phyloP scores from a whole-genome alignment of 2,888 invertebrate species.

The Bhutanitis thaidina region DNA sequence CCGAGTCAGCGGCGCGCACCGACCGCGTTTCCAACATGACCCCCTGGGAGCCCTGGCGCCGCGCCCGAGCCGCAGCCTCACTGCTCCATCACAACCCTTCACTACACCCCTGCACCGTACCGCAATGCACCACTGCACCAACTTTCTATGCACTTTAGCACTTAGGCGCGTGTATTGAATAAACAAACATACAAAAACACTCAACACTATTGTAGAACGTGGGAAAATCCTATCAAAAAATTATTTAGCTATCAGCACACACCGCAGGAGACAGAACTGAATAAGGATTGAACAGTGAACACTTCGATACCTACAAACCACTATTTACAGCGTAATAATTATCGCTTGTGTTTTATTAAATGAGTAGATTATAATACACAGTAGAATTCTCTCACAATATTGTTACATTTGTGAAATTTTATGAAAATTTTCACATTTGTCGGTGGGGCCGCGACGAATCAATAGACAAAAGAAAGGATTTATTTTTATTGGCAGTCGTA shows the following conservation, averaged over 20 bases:
- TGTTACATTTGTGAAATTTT: slow-evolving; percentile 45
- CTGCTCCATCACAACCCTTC: slow-evolving; percentile 53
- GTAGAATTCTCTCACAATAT: slow-evolving; percentile 43
- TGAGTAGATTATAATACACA: slow-evolving; percentile 26
- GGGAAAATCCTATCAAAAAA: slow-evolving; percentile 62
- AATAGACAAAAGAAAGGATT: slow-evolving; percentile 64
- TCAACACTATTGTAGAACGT: slow-evolving; percentile 54
- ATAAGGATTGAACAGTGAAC: slow-evolving; percentile 33
- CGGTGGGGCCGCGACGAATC: slow-evolving; percentile 74
- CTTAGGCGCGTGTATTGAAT: slow-evolving; percentile 25
- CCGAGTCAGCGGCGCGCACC: slow-evolving; percentile 86
- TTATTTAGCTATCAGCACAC: slow-evolving; percentile 41
- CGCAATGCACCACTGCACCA: slow-evolving; percentile 47
- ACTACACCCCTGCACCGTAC: slow-evolving; percentile 44
- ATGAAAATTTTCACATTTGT: slow-evolving; percentile 54
- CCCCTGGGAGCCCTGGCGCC: slow-evolving; percentile 50
- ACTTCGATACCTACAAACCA: slow-evolving; percentile 10
- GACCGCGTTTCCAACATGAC: slow-evolving; percentile 88
- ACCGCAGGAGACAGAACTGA: slow-evolving; percentile 36
- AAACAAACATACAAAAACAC: slow-evolving; percentile 36
- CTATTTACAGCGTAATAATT: slow-evolving; percentile 10
- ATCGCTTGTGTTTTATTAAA: slow-evolving; percentile 17
- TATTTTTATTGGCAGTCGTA: slow-evolving; percentile 33
- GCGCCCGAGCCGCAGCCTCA: slow-evolving; percentile 42
- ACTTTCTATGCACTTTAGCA: slow-evolving; percentile 16